Evolutionary conservation across 2,113 vertebrate genomes (phyloP).

Genomic region (Morphnarchus princeps): DNA sequence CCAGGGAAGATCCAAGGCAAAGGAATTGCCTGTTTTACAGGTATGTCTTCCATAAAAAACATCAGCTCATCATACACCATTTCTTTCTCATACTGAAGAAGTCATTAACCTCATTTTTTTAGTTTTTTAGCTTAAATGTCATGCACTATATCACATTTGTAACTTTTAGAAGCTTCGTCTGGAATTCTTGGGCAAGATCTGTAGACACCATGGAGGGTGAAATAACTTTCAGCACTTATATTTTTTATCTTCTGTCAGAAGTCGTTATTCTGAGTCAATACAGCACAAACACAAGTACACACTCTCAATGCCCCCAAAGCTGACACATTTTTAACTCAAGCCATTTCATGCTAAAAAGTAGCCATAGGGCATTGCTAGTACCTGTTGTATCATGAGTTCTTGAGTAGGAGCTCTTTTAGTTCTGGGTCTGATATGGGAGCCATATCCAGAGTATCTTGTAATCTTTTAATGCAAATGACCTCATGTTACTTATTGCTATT

Average conservation of each 20-base stretch:
- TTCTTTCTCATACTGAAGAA: not conserved
- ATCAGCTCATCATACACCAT: not conserved
- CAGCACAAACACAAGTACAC: not conserved
- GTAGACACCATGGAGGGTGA: not conserved
- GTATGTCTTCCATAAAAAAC: not conserved
- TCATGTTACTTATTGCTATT: not conserved
- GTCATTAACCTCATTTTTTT: not conserved
- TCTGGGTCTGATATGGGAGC: not conserved
- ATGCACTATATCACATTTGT: not conserved
- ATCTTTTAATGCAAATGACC: not conserved
- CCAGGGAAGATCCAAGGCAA: not conserved
- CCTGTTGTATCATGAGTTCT: not conserved
- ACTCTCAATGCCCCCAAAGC: not conserved
- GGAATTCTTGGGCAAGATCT: not conserved
- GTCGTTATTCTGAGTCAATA: not conserved
- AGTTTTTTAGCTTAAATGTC: not conserved
- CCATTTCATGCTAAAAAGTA: not conserved
- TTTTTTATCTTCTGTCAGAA: not conserved
- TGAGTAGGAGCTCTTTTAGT: not conserved
- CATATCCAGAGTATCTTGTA: not conserved
- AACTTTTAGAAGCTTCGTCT: conserved; percentile 29
- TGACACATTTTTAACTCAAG: not conserved
- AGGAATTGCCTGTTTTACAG: not conserved
- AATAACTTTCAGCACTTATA: not conserved
- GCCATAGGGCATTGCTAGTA: not conserved